Evolutionary conservation across 1,140 invertebrate species (phyloP).

Genomic region (Camponotus vicinus): DNA sequence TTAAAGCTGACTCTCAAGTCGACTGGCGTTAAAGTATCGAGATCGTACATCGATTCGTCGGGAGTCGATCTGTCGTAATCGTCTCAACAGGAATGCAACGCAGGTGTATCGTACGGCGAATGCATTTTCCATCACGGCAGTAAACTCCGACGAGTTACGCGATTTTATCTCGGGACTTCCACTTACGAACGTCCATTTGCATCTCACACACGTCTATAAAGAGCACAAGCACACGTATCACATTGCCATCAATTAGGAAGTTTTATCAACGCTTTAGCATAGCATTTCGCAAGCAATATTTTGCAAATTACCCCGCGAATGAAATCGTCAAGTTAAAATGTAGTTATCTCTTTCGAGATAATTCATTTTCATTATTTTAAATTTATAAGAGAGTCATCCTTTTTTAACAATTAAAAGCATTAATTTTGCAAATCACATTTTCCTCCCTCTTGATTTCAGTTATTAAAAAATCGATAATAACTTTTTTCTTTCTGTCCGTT

Average conservation of each 20-base stretch:
- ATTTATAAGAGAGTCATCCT: background rate
- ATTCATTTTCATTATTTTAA: background rate
- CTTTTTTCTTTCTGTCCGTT: background rate
- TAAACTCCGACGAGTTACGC: conserved; percentile 20
- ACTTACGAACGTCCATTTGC: conserved; percentile 39
- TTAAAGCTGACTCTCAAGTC: background rate
- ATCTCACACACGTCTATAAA: conserved; percentile 28
- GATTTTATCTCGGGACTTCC: conserved; percentile 14
- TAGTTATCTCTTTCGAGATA: background rate
- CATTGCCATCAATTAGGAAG: conserved; percentile 32
- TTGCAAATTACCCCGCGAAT: conserved; percentile 17
- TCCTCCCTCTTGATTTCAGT: background rate
- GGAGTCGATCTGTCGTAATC: background rate
- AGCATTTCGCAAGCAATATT: conserved; percentile 26
- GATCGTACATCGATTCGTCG: background rate
- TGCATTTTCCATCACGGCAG: conserved; percentile 17
- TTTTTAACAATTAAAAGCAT: background rate
- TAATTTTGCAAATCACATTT: background rate
- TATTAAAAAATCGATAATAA: conserved; percentile 3
- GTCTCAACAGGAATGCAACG: background rate
- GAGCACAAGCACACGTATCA: conserved; percentile 15
- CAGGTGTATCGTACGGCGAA: background rate
- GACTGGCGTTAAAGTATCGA: background rate
- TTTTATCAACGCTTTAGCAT: conserved; percentile 20
- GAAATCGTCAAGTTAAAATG: conserved; percentile 5